These are phyloP conservation scores for Punctoribates punctum DNA, from an alignment of 2,888 invertebrate genomes.

Conservation along the genomic window DNA sequence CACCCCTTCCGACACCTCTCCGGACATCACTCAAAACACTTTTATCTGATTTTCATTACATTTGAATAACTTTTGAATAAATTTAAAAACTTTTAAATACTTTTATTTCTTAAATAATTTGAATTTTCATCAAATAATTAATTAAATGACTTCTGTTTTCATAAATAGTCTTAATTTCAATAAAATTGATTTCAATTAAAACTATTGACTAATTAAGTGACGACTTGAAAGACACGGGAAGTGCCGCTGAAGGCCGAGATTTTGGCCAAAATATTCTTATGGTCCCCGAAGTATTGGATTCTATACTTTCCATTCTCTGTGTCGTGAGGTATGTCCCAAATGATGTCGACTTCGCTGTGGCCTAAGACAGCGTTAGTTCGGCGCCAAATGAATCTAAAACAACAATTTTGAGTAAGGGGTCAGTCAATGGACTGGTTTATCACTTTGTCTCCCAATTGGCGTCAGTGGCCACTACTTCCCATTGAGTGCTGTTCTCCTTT, in stretches of 20 bases:
- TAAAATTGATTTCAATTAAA: too few relatives aligned
- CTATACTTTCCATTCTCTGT: constrained; percentile 71
- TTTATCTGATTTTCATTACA: too few relatives aligned
- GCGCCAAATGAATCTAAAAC: constrained; percentile 61
- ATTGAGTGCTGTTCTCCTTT: constrained; percentile 59
- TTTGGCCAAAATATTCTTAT: constrained; percentile 55
- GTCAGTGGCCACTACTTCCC: constrained; percentile 72
- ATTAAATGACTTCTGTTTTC: too few relatives aligned
- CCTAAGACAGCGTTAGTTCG: constrained; percentile 69
- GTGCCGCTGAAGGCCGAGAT: constrained; percentile 62
- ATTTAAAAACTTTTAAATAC: too few relatives aligned
- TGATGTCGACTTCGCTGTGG: constrained; percentile 70
- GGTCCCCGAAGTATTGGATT: constrained; percentile 76
- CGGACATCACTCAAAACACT: too few relatives aligned
- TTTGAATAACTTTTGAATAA: too few relatives aligned
- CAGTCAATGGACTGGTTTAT: background rate
- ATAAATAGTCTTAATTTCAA: too few relatives aligned
- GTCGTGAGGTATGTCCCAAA: constrained; percentile 71
- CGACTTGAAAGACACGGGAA: background rate
- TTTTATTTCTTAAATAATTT: too few relatives aligned
- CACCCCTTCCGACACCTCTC: too few relatives aligned
- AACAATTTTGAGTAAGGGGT: background rate
- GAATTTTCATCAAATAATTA: too few relatives aligned
- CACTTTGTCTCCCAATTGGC: constrained; percentile 79
- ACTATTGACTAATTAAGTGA: background rate